Percentiles rank a stretch among this genome's conserved stretches.
phyloP scores from a whole-genome alignment of 2,113 vertebrate species.

The Brienomyrus brachyistius region DNA sequence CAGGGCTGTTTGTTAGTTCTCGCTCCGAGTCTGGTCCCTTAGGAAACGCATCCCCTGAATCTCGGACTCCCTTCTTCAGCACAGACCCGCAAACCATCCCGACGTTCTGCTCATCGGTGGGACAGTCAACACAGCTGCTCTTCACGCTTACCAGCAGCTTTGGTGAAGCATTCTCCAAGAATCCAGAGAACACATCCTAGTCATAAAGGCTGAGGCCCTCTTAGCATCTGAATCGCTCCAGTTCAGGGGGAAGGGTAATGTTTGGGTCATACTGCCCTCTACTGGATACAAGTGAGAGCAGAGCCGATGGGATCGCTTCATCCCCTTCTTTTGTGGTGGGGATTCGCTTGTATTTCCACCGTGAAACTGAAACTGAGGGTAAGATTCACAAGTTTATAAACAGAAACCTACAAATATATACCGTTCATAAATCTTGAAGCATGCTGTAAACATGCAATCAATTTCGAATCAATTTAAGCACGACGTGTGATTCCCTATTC shows the following conservation, averaged over 20 bases:
- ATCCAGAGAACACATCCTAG: neutral
- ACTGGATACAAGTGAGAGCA: neutral
- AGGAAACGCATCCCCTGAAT: neutral
- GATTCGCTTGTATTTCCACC: neutral
- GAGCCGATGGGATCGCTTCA: neutral
- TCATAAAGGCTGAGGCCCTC: neutral
- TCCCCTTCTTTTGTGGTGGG: neutral
- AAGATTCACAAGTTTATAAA: neutral
- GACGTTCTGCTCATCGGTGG: neutral
- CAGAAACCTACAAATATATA: neutral
- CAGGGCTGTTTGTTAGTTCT: neutral
- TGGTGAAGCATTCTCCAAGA: neutral
- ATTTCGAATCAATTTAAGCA: neutral
- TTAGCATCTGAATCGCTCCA: neutral
- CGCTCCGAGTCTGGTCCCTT: neutral
- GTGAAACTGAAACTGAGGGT: neutral
- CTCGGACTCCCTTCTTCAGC: neutral
- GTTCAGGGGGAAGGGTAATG: neutral
- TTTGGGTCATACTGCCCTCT: slow-evolving; percentile 16
- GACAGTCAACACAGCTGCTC: neutral
- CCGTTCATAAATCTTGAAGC: neutral
- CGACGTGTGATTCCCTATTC: neutral
- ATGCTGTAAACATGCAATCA: neutral
- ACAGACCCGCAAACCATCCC: neutral
- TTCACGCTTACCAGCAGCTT: neutral